These are phyloP conservation scores for Vannuccia rotundouncinata DNA, from an alignment of 2,888 invertebrate genomes.

Conservation along the genomic window DNA sequence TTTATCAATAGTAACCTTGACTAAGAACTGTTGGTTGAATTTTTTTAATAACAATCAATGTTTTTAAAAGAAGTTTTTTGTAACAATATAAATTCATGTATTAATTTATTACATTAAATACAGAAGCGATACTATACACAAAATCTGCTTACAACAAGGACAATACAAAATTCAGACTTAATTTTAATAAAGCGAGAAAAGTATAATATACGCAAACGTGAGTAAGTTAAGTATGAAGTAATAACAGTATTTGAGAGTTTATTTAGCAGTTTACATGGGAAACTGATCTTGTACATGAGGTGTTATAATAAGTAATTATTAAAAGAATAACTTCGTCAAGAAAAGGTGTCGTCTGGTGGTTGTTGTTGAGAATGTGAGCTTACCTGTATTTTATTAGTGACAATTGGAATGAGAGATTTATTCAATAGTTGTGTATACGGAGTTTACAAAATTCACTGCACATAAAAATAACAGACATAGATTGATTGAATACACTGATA, in stretches of 20 bases:
- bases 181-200: not conserved
- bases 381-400: no score
- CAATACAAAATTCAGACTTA: not conserved
- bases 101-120: not conserved
- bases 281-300: not conserved
- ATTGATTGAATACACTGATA: no score
- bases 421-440: not conserved
- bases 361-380: no score
- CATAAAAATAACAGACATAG: not conserved
- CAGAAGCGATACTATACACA: not conserved
- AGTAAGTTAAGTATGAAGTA: not conserved
- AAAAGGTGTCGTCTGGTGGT: not conserved
- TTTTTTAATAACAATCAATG: no score
- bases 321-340: not conserved
- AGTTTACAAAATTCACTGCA: not conserved
- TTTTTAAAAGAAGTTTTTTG: no score
- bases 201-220: not conserved
- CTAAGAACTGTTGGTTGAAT: no score
- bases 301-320: not conserved
- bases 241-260: not conserved
- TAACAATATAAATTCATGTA: no score
- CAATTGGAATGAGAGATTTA: not conserved
- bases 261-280: not conserved
- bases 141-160: not conserved
- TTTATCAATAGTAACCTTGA: no score